Evolutionary conservation across 1,140 invertebrate species (phyloP), one percentile per base, ranked within the genome.

Genomic region (Galleria mellonella): DNA sequence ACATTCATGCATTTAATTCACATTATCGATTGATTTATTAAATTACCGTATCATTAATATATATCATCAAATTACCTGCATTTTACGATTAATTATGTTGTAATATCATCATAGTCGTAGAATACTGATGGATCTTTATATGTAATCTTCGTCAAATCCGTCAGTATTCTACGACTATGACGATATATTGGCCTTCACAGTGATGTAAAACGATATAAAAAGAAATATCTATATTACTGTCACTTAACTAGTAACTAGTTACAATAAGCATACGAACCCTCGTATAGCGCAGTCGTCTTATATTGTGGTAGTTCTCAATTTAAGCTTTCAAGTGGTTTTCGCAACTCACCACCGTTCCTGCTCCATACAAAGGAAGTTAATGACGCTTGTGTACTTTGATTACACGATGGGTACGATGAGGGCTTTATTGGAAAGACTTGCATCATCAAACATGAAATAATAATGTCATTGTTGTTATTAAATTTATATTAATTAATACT

Each of bases 301-400:
- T 65, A 56, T 62, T 49, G 47, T 45, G 46, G 51, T 51, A 53
- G 66, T 63, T 72, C 64, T 72, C 59, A 65, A 75, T 72, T 71
- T 66, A 73, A 65, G 47, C 55, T 48, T n/a, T 60, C 61, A 52
- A 72, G 64, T 58, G 66, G 64, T 72, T 68, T 76, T 66, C 61
- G 56, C 62, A 66, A 63, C 53, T 77, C 62, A 69, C 55, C 54
- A 55, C 40, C 52, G 59, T 39, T 63, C 53, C 40, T 58, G 51
- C 49, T 40, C 29, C 49, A 41, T 57, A 72, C 70, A 72, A 73
- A 73, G 68, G 60, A 55, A 72, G 63, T 62, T 71, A 76, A 76
- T 75, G 64, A 74, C 48, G 50, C 63, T 53, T 40, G 48, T 60
- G 56, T 56, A 63, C 61, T 28, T 41, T 64, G 68, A 73, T 68